Evolutionary conservation across 1,140 invertebrate genomes (phyloP).

Genomic region (Pseudomyrmex dendroicus): DNA sequence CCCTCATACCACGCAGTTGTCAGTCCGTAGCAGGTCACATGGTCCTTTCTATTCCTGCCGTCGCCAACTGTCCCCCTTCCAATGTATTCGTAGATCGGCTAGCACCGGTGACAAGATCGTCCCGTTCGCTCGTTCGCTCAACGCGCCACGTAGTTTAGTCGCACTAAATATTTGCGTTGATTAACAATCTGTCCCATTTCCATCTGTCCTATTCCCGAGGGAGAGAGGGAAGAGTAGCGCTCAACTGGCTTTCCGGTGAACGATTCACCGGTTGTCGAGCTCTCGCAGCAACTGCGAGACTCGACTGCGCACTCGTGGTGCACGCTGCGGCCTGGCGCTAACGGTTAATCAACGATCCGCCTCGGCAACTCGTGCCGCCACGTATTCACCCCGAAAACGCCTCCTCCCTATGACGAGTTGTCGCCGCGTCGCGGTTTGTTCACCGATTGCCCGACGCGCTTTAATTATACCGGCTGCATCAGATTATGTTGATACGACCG

Average conservation of each 20-base stretch:
- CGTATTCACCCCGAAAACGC: conserved; percentile 27
- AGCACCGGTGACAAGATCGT: conserved; percentile 30
- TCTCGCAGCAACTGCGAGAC: conserved; percentile 19
- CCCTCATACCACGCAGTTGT: conserved; percentile 6
- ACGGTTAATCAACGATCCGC: conserved; percentile 56
- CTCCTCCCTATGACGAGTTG: conserved; percentile 54
- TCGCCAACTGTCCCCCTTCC: conserved; percentile 8
- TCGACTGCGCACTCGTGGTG: conserved; percentile 24
- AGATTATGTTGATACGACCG: conserved; percentile 49
- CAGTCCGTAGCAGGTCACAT: conserved; percentile 33
- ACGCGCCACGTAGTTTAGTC: conserved; percentile 45
- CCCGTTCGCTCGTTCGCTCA: conserved; percentile 30
- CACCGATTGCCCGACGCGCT: conserved; percentile 44
- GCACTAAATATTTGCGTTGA: conserved; percentile 76
- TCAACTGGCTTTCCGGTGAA: conserved; percentile 16
- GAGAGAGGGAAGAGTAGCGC: conserved; percentile 2
- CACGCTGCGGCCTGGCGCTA: conserved; percentile 35
- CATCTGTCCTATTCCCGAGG: neutral
- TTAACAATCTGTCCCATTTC: conserved; percentile 68
- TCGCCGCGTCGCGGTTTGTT: conserved; percentile 48
- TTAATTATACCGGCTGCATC: conserved; percentile 47
- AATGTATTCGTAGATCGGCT: conserved; percentile 43
- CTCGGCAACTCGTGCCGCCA: conserved; percentile 47
- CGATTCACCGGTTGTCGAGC: conserved; percentile 20
- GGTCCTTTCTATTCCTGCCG: conserved; percentile 27